Evolutionary conservation across 1,140 invertebrate species (phyloP).

Genomic region (Bombus waltoni): DNA sequence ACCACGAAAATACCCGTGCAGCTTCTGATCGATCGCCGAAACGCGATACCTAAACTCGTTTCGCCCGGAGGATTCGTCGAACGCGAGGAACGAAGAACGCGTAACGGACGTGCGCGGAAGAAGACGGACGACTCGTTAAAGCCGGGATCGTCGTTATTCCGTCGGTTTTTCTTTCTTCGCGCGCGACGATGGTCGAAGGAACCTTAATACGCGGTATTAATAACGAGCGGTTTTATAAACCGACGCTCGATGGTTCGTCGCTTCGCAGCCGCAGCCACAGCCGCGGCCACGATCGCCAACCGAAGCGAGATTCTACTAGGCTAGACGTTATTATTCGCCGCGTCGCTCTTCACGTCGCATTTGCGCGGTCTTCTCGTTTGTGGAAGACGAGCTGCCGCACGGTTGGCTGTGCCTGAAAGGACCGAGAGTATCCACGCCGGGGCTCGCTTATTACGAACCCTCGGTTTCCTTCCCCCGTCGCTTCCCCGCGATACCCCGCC

Average conservation of each 20-base stretch:
- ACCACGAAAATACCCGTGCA: no score
- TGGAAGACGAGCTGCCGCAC: slow-evolving; percentile 1
- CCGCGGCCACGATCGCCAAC: not conserved
- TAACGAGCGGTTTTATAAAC: slow-evolving; percentile 31
- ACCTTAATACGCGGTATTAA: slow-evolving; percentile 38
- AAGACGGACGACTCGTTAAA: no score
- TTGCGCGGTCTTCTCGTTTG: slow-evolving; percentile 35
- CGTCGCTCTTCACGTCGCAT: slow-evolving; percentile 37
- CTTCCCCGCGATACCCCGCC: not conserved
- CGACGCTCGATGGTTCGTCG: not conserved
- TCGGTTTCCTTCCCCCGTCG: not conserved
- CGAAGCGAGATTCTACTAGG: slow-evolving; percentile 30
- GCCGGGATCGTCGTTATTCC: no score
- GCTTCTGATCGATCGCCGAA: no score
- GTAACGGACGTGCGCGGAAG: no score
- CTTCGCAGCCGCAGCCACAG: not conserved
- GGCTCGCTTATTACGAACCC: slow-evolving; percentile 47
- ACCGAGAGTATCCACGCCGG: slow-evolving; percentile 4
- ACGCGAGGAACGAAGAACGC: no score
- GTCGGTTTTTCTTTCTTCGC: not conserved
- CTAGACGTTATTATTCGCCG: slow-evolving; percentile 44
- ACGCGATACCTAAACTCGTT: no score
- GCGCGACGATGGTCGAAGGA: not conserved
- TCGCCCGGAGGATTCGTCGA: no score
- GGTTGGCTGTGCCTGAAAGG: slow-evolving; percentile 55